Evolutionary conservation across 2,888 invertebrate genomes (phyloP), one percentile per base, ranked within the genome.

Genomic region (Nemoura dubitans): DNA sequence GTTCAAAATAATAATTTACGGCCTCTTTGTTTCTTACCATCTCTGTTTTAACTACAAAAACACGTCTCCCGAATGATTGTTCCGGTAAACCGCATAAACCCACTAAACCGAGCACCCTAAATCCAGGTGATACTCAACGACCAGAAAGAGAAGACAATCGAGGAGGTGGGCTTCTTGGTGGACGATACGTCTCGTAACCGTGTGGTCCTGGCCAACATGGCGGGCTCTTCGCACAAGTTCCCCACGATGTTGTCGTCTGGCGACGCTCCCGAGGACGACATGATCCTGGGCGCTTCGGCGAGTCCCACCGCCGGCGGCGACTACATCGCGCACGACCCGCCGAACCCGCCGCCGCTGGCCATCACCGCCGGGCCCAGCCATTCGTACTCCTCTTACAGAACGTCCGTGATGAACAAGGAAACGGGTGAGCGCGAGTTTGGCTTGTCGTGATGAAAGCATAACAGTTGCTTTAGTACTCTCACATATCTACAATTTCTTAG

Each of bases 251-350:
- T 90, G 87, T 89, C 90, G 83, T 87, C 89, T 88, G 87, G 87
- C 36, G 90, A 89, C 81, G 87, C 88, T 29, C 86, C 88, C 76
- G 92, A 92, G 86, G 92, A 93, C 88, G 92, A 92, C 87, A 89
- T 92, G 86, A 89, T 91, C 25, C 88, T 92, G 78, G 92, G 92
- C 0, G 92, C 92, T 5, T 92, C 92, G 0, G 92, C 92, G 25
- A 92, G 92, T 89, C 92, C 92, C 16, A 92, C 92, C 14, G 88
- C 87, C 10, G 42, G 85, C 14, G 86, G 86, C 29, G 87, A 88
- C 84, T 87, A 85, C 83, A 85, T 86, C 21, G 87, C 88, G 0
- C 87, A 88, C 7, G 86, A 86, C 26, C 83, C 86, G 25, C 89
- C 87, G 81, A 88, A 89, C 42, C 89, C 89, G 16, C 89, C 89